These are phyloP conservation scores for Rhyacichthys aspro DNA, from an alignment of 2,797 vertebrate genomes.

Conservation along the genomic window DNA sequence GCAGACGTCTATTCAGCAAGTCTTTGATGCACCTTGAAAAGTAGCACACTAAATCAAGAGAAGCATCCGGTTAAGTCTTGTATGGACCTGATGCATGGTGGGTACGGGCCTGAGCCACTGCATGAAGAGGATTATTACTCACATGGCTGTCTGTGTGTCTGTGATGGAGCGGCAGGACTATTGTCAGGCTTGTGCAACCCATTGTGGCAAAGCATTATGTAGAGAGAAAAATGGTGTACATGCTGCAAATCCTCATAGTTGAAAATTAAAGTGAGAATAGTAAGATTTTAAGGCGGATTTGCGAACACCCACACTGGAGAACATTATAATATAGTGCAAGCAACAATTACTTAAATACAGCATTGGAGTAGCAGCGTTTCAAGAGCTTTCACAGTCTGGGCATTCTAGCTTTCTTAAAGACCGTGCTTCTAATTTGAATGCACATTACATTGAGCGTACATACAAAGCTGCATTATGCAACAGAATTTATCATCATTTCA, in stretches of 20 bases:
- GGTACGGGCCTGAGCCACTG: constrained; percentile 20
- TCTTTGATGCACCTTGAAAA: constrained; percentile 13
- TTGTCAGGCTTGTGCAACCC: background rate
- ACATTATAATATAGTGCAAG: background rate
- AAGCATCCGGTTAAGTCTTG: constrained; percentile 23
- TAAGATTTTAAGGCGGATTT: background rate
- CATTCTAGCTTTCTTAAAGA: background rate
- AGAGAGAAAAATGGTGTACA: background rate
- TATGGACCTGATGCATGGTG: constrained; percentile 37
- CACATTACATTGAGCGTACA: background rate
- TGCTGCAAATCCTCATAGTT: background rate
- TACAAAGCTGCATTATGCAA: constrained; percentile 6
- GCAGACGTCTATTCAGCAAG: background rate
- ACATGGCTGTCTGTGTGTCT: constrained; percentile 34
- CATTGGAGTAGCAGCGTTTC: too few relatives aligned
- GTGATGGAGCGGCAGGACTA: constrained; percentile 51
- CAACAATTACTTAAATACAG: background rate
- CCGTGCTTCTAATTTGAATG: background rate
- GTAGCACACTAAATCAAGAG: constrained; percentile 32
- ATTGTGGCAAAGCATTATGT: background rate
- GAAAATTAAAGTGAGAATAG: background rate
- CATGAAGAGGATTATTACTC: constrained; percentile 49
- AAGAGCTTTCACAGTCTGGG: too few relatives aligned
- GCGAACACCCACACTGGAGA: background rate
- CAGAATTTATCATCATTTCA: constrained; percentile 22